Evolutionary conservation across 2,888 invertebrate species (phyloP).

Genomic region (Eupsilia transversa): DNA sequence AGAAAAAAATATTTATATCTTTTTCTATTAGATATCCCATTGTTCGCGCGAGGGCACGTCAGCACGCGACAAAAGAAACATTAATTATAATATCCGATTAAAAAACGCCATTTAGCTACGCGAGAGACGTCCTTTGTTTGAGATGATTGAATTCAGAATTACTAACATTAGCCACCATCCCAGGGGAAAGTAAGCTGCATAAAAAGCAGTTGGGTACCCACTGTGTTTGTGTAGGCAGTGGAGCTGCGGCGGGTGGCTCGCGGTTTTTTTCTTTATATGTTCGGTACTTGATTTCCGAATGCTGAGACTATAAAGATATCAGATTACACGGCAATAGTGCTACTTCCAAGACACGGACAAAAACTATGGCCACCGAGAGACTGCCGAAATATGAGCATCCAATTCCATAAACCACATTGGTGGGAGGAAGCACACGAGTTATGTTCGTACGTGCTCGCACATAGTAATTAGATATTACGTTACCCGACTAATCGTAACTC

Average conservation of each 20-base stretch:
- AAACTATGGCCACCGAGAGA: slow-evolving; percentile 86
- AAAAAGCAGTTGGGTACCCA: slow-evolving; percentile 75
- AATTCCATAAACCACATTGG: slow-evolving; percentile 90
- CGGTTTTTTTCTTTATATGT: slow-evolving; percentile 70
- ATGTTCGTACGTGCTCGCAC: slow-evolving; percentile 89
- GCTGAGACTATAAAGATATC: slow-evolving; percentile 81
- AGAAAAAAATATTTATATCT: slow-evolving; percentile 90
- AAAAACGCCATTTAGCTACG: slow-evolving; percentile 90
- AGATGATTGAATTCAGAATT: slow-evolving; percentile 89
- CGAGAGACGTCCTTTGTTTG: slow-evolving; percentile 89
- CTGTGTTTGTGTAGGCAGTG: slow-evolving; percentile 75
- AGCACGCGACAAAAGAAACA: slow-evolving; percentile 91
- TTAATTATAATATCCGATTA: slow-evolving; percentile 92
- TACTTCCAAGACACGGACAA: slow-evolving; percentile 82
- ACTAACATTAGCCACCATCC: slow-evolving; percentile 86
- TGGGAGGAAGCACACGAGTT: slow-evolving; percentile 88
- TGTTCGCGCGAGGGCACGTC: slow-evolving; percentile 90
- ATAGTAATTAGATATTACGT: slow-evolving; percentile 91
- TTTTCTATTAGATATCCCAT: slow-evolving; percentile 90
- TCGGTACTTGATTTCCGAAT: slow-evolving; percentile 73
- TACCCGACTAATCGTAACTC: slow-evolving; percentile 89
- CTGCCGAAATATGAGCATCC: slow-evolving; percentile 90
- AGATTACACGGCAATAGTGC: slow-evolving; percentile 82
- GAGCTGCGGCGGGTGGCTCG: slow-evolving; percentile 62
- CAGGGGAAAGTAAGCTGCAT: slow-evolving; percentile 76